phyloP scores from a whole-genome alignment of 92 coral and sea anemone genomes.

The Parazoanthus atlanticus region DNA sequence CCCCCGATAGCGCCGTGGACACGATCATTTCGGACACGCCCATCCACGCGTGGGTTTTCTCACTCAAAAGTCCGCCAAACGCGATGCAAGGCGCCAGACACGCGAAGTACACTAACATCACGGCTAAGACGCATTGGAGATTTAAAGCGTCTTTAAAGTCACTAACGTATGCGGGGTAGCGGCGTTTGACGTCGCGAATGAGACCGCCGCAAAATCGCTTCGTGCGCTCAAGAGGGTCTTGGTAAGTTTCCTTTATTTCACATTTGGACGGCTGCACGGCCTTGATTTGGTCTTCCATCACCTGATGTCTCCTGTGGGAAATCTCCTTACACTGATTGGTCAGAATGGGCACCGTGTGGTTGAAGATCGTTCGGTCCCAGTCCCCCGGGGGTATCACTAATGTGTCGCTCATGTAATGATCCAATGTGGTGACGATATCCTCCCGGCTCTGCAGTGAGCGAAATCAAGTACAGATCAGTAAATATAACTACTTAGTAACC shows the following conservation, averaged over 20 bases:
- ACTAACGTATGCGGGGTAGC: slow-evolving; percentile 72
- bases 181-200: slow-evolving; percentile 81
- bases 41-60: slow-evolving; percentile 91
- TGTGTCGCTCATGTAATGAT: slow-evolving; percentile 73
- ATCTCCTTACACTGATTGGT: slow-evolving; percentile 77
- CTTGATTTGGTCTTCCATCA: slow-evolving; percentile 45
- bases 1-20: slow-evolving; percentile 88
- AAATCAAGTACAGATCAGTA: background rate
- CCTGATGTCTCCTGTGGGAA: slow-evolving; percentile 64
- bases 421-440: slow-evolving; percentile 69
- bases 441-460: slow-evolving; percentile 63
- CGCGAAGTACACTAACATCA: slow-evolving; percentile 93
- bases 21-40: slow-evolving; percentile 96
- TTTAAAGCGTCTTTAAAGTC: slow-evolving; percentile 93
- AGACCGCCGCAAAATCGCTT: slow-evolving; percentile 96
- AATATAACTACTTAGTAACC: no score
- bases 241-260: slow-evolving; percentile 55
- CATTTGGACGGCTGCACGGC: slow-evolving; percentile 20
- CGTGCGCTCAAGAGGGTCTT: slow-evolving; percentile 85
- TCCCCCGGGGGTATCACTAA: slow-evolving; percentile 97
- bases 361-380: slow-evolving; percentile 88
- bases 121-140: slow-evolving; percentile 79
- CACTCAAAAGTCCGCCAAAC: slow-evolving; percentile 94
- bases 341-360: slow-evolving; percentile 86
- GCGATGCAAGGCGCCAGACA: slow-evolving; percentile 96